Evolutionary conservation across 2,888 invertebrate genomes (phyloP), one percentile per base, ranked within the genome.

Genomic region (Deilephila elpenor): DNA sequence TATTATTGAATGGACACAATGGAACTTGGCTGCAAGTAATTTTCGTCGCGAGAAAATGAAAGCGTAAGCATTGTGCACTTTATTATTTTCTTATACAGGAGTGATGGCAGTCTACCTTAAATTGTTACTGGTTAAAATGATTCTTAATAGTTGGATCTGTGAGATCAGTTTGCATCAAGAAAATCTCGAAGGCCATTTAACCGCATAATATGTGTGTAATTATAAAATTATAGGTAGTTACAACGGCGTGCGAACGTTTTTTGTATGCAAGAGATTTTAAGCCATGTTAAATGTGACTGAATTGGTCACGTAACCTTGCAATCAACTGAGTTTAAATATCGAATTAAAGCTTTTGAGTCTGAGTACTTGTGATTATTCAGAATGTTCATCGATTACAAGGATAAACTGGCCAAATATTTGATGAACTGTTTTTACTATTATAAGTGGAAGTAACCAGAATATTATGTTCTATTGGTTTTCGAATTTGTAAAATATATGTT

Each of bases 41-140:
- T 88, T 89, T 89, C 86, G 88, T 87, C 86, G 83, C 86, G 83
- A 86, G 90, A 94, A 93, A 93, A 94, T 94, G 94, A 92, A 89
- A 92, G 87, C 89, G 94, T 94, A 90, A 94, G 94, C 86, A 89
- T 88, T 89, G 84, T 88, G 79, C 83, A 79, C 79, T 86, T 86
- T 85, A 79, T 88, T 86, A 78, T 84, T 84, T 81, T 80, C 59
- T 81, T 82, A 74, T 76, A 75, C 76, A 77, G 71, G 70, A 74
- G 74, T 70, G 75, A 74, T 74, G 59, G 70, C 17, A n/a, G 72
- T 59, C 19, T 53, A 7, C n/a, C 29, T 34, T 20, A 70, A 70
- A 70, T 61, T 20, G 14, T 64, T 8, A 3, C 11, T 64, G 20
- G 3, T 51, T 14, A 44, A 67, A 67, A 44, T 51, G 6, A 67